phyloP scores from a whole-genome alignment of 2,888 invertebrate species.

The Ectemnius cavifrons region DNA sequence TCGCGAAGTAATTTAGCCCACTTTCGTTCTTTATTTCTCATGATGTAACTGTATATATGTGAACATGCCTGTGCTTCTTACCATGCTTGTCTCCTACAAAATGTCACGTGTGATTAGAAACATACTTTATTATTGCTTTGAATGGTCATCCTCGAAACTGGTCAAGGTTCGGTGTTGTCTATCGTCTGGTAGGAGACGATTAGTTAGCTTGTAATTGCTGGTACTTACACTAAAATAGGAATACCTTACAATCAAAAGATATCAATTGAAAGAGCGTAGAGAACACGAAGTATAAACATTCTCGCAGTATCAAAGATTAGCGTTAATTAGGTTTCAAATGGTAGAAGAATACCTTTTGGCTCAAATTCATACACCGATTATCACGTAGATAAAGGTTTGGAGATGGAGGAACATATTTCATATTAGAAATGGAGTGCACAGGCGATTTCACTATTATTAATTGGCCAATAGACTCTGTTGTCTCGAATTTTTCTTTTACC shows the following conservation, averaged over 20 bases:
- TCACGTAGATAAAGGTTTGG: too few relatives aligned
- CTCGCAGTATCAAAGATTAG: neutral
- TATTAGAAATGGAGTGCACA: slow-evolving; percentile 51
- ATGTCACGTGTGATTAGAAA: slow-evolving; percentile 59
- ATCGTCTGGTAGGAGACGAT: slow-evolving; percentile 39
- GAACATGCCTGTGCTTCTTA: slow-evolving; percentile 62
- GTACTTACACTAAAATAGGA: too few relatives aligned
- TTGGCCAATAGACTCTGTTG: slow-evolving; percentile 1
- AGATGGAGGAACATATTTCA: slow-evolving; percentile 9
- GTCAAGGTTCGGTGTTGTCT: slow-evolving; percentile 19
- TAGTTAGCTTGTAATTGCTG: slow-evolving; percentile 32
- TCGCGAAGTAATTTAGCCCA: slow-evolving; percentile 40
- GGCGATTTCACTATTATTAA: slow-evolving; percentile 48
- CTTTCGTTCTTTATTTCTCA: slow-evolving; percentile 42
- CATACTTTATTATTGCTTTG: slow-evolving; percentile 58
- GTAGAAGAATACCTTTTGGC: too few relatives aligned
- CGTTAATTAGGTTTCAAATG: too few relatives aligned
- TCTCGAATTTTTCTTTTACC: too few relatives aligned
- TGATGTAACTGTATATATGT: slow-evolving; percentile 58
- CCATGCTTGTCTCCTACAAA: slow-evolving; percentile 58
- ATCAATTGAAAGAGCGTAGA: too few relatives aligned
- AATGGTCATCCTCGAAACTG: slow-evolving; percentile 56
- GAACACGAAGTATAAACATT: too few relatives aligned
- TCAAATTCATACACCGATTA: too few relatives aligned
- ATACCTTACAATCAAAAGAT: too few relatives aligned